A percentile compares a stretch with the other conserved stretches of the same genome.
Conservation (phyloP, 2,888 invertebrate species). For the Amiota communis region DNA sequence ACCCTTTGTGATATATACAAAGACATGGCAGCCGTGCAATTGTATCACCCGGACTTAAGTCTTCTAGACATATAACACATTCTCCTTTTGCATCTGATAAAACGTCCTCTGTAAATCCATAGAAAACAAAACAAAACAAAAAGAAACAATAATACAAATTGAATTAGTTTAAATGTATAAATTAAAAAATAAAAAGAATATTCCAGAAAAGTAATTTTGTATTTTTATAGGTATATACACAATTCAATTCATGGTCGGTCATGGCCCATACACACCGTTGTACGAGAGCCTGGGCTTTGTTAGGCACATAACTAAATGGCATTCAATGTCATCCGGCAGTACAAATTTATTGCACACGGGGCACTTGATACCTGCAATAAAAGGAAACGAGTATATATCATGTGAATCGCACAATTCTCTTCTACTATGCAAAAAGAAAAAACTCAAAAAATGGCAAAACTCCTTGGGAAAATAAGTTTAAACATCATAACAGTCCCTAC, state of each 20-base stretch:
- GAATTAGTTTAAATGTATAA: slow-evolving; percentile 9
- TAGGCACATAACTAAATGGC: slow-evolving; percentile 99
- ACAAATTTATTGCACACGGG: slow-evolving; percentile 99
- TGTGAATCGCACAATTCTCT: background rate
- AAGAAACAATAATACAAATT: background rate
- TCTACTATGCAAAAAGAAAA: no score
- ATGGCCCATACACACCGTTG: slow-evolving; percentile 79
- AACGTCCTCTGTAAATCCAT: slow-evolving; percentile 89
- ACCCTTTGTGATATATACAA: slow-evolving; percentile 99
- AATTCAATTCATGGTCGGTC: slow-evolving; percentile 34
- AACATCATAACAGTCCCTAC: no score
- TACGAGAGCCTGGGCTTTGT: slow-evolving; percentile 98
- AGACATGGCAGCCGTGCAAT: slow-evolving; percentile 99
- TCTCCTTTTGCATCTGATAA: slow-evolving; percentile 97
- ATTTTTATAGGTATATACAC: no score
- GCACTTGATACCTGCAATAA: slow-evolving; percentile 94
- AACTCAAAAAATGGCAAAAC: no score
- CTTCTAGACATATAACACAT: slow-evolving; percentile 99
- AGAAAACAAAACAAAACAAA: slow-evolving; percentile 7
- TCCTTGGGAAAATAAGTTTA: no score
- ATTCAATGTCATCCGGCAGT: slow-evolving; percentile 98
- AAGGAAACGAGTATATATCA: slow-evolving; percentile 35
- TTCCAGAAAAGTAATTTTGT: no score
- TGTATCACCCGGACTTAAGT: slow-evolving; percentile 94
- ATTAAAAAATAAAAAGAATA: background rate